Conservation (phyloP, 1,140 invertebrate genomes). For the Drosophila lowei region DNA sequence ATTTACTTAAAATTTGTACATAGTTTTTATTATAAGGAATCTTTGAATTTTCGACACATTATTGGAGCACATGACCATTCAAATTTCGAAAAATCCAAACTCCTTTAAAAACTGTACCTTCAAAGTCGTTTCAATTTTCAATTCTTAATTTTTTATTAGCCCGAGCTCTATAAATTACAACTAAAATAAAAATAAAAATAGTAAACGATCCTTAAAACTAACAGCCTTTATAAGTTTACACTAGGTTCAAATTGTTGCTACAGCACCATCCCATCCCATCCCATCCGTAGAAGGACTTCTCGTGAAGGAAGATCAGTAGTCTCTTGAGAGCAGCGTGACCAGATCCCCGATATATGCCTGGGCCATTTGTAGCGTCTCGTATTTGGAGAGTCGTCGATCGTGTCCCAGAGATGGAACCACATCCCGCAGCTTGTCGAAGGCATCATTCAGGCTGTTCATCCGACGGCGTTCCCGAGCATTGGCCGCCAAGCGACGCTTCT, state of each 20-base stretch:
- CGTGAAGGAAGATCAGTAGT: conserved; percentile 44
- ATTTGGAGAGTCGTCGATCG: conserved; percentile 92
- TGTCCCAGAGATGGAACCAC: conserved; percentile 89
- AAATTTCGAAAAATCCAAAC: not conserved
- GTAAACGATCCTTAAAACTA: conserved; percentile 34
- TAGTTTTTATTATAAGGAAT: too few relatives aligned
- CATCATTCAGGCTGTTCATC: conserved; percentile 93
- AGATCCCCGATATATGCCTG: conserved; percentile 92
- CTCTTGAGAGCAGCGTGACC: conserved; percentile 84
- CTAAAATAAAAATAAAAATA: conserved; percentile 41
- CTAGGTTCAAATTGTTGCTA: conserved; percentile 61
- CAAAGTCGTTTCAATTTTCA: not conserved
- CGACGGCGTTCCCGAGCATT: conserved; percentile 91
- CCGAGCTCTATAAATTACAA: conserved; percentile 10
- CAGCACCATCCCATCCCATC: conserved; percentile 15
- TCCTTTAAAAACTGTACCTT: too few relatives aligned
- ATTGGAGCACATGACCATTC: too few relatives aligned
- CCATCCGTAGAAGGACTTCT: not conserved
- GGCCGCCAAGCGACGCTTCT: conserved; percentile 88
- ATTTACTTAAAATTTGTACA: too few relatives aligned
- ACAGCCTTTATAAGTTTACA: conserved; percentile 75
- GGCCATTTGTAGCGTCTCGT: conserved; percentile 94
- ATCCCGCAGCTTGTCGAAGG: conserved; percentile 91
- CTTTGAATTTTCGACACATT: too few relatives aligned
- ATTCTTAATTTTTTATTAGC: conserved; percentile 10